These are phyloP conservation scores for Amphimallon solstitiale DNA, from an alignment of 2,888 invertebrate genomes.

Conservation along the genomic window DNA sequence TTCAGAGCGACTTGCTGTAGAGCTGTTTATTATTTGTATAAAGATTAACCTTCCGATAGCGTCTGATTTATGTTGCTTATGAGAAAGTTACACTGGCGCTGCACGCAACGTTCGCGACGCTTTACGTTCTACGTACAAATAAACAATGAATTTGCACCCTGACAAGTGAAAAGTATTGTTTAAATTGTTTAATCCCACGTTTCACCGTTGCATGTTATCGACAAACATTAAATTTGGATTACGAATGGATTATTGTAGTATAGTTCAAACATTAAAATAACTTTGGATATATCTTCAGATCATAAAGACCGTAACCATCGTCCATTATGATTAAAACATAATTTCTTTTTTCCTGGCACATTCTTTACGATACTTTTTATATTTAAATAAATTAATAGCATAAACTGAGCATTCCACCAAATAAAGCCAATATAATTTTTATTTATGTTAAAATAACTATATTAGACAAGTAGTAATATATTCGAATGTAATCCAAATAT, in stretches of 20 bases:
- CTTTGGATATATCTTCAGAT: too few relatives aligned
- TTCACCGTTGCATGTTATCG: constrained; percentile 22
- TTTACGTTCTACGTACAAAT: constrained; percentile 2
- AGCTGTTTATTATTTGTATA: constrained; percentile 62
- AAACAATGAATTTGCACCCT: neutral
- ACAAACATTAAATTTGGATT: constrained; percentile 23
- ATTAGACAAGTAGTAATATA: too few relatives aligned
- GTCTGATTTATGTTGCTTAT: constrained; percentile 48
- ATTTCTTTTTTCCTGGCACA: too few relatives aligned
- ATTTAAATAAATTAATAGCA: too few relatives aligned
- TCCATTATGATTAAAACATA: too few relatives aligned
- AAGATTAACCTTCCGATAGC: constrained; percentile 55
- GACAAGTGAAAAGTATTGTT: constrained; percentile 8
- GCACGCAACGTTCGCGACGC: constrained; percentile 46
- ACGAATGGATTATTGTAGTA: constrained; percentile 1
- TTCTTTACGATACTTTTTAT: too few relatives aligned
- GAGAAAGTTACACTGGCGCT: constrained; percentile 43
- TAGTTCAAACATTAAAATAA: too few relatives aligned
- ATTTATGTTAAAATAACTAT: too few relatives aligned
- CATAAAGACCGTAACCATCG: too few relatives aligned
- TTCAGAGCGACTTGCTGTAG: constrained; percentile 57
- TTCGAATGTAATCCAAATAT: too few relatives aligned
- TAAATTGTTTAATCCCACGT: constrained; percentile 23
- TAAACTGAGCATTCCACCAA: too few relatives aligned
- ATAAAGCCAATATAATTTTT: too few relatives aligned